These are phyloP conservation scores for Acipenser ruthenus DNA, from an alignment of 2,797 vertebrate genomes.

Conservation along the genomic window DNA sequence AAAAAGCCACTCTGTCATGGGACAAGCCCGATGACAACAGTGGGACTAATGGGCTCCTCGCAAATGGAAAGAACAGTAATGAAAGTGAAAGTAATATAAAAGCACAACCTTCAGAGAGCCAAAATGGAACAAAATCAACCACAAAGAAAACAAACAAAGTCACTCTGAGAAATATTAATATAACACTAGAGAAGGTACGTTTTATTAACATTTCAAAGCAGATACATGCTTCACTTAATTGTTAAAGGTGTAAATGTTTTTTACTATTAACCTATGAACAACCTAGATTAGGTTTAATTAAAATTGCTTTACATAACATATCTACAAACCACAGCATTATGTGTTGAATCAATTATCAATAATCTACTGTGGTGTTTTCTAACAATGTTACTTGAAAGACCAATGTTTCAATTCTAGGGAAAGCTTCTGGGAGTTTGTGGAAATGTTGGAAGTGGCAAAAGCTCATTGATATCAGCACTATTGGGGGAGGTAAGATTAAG, in stretches of 20 bases:
- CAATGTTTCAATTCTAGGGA: conserved; percentile 44
- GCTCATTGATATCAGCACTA: conserved; percentile 67
- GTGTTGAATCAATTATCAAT: too few relatives aligned
- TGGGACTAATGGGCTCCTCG: background rate
- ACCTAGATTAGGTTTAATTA: too few relatives aligned
- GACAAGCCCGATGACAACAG: conserved; percentile 14
- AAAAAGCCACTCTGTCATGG: conserved; percentile 68
- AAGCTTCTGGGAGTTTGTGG: conserved; percentile 73
- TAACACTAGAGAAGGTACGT: conserved; percentile 62
- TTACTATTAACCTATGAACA: too few relatives aligned
- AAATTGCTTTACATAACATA: too few relatives aligned
- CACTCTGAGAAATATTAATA: conserved; percentile 55
- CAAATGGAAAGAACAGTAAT: conserved; percentile 4
- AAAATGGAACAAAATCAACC: conserved; percentile 9
- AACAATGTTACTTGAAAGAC: too few relatives aligned
- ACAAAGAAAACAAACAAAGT: conserved; percentile 10
- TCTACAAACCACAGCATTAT: too few relatives aligned
- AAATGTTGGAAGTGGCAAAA: conserved; percentile 75
- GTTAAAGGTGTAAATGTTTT: background rate
- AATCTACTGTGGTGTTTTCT: too few relatives aligned
- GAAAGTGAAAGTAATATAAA: background rate
- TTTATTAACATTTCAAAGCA: background rate
- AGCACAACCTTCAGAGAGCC: background rate
- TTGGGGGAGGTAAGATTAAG: conserved; percentile 62
- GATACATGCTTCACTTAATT: background rate